Conservation (phyloP, 2,113 vertebrate genomes). For the Ceyx cyanopectus region DNA sequence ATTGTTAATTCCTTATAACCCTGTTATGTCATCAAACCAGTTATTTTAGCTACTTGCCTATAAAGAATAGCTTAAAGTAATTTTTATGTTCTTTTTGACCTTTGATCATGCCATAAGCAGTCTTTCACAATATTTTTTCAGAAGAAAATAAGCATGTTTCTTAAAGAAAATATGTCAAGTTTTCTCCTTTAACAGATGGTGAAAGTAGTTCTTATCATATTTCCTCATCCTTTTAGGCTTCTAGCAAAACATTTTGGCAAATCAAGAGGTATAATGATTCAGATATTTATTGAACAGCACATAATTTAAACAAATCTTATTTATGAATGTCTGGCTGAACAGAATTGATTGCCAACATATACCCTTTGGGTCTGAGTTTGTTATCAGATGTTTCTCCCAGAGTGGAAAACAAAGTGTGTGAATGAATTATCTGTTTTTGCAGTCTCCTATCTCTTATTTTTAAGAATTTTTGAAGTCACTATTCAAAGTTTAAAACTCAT, state of each 20-base stretch:
- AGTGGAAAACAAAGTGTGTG: neutral
- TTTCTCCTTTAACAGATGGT: slow-evolving; percentile 50
- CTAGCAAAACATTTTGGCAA: slow-evolving; percentile 49
- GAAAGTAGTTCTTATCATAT: slow-evolving; percentile 40
- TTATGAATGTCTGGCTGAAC: slow-evolving; percentile 33
- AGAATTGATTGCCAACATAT: slow-evolving; percentile 39
- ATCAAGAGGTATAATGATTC: slow-evolving; percentile 43
- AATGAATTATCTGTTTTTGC: neutral
- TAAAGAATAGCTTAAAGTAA: neutral
- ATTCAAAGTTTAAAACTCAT: neutral
- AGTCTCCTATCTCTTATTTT: neutral
- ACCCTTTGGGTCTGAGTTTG: slow-evolving; percentile 10
- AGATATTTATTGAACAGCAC: slow-evolving; percentile 42
- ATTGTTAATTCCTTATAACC: neutral
- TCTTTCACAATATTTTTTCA: slow-evolving; percentile 48
- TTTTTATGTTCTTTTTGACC: neutral
- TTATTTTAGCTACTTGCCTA: neutral
- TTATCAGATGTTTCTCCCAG: slow-evolving; percentile 38
- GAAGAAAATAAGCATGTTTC: slow-evolving; percentile 18
- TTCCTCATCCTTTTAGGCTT: slow-evolving; percentile 15
- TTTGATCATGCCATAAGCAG: slow-evolving; percentile 12
- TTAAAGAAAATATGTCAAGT: slow-evolving; percentile 9
- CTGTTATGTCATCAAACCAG: neutral
- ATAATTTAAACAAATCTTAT: slow-evolving; percentile 56
- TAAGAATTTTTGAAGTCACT: neutral